Evolutionary conservation across 1,140 invertebrate genomes (phyloP), one percentile per base, ranked within the genome.

Genomic region (Chironomus striatipennis): DNA sequence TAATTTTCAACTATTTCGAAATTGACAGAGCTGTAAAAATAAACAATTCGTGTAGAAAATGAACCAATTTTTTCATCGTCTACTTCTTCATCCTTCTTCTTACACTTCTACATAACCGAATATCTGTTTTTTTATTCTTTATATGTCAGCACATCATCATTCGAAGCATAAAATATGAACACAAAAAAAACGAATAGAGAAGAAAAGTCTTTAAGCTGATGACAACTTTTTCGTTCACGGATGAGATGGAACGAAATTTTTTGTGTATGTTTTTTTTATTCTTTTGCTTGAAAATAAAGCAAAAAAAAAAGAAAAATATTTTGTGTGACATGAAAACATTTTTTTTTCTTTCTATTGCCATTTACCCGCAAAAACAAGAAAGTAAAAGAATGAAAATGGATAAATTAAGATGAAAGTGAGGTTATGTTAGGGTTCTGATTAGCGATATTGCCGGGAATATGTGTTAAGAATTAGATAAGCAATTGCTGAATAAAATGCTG

Each of bases 31-130:
- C n/a, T 57, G 47, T 57, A 57, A 57, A n/a, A 57, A 57, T 57
- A 57, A 57, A 57, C 47, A 57, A 57, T 57, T 57, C 47, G 47
- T 57, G 47, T 57, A 57, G 47, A 57, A 57, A 57, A 57, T 57
- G 47, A 57, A 57, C 47, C 47, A 57, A 12, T 57, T 57, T 57
- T 34, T 34, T 34, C 24, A 34, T 34, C 24, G 24, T 5, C 5
- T 34, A 34, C 24, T 34, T 34, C 24, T 34, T 34, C 24, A 34
- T 34, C 24, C 24, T 34, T 34, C 24, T 34, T 34, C 24, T n/a
- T n/a, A n/a, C n/a, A n/a, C n/a, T n/a, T n/a, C n/a, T n/a, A 34
- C 1, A 34, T 2, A 34, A 34, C 24, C 24, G 24, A 34, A 34
- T 34, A 34, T 34, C n/a, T n/a, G n/a, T n/a, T n/a, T n/a, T 47